Conservation (phyloP, 2,113 vertebrate genomes). For the crab-eating macaque (Macaca fascicularis) region T2T-MFA8v1.1 NC_088393.1:13086501-13087000, state of each 20-base stretch:
- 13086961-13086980: not conserved
- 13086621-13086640: not conserved
- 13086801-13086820: constrained; percentile 65
- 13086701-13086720: constrained; percentile 85
- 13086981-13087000: constrained; percentile 54
- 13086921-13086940: constrained; percentile 77
- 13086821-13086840: constrained; percentile 1
- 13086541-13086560: not conserved
- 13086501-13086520: not conserved
- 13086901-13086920: constrained; percentile 78
- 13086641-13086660: not conserved
- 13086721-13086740: constrained; percentile 86
- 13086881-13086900: constrained; percentile 73
- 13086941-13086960: constrained; percentile 70
- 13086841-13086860: constrained; percentile 57
- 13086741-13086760: constrained; percentile 82
- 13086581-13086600: not conserved
- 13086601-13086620: not conserved
- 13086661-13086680: constrained; percentile 48
- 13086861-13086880: constrained; percentile 58
- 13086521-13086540: not conserved
- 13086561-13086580: not conserved
- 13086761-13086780: constrained; percentile 84
- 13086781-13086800: constrained; percentile 83
- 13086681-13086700: constrained; percentile 80